phyloP scores from a whole-genome alignment of 2,888 invertebrate species.

The Tetrapedia diversipes region DNA sequence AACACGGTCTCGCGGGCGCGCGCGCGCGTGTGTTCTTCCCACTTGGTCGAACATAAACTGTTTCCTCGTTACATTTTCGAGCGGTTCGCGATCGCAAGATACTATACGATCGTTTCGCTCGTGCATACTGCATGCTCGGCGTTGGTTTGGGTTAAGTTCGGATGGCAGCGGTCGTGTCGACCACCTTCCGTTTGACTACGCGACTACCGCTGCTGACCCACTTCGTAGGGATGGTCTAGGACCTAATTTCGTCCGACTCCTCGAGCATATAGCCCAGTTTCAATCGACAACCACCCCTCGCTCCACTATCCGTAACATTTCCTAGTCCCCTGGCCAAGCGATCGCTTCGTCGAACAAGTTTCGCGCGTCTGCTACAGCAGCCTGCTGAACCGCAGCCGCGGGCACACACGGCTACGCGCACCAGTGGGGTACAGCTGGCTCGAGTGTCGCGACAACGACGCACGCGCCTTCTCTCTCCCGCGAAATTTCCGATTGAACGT shows the following conservation, averaged over 20 bases:
- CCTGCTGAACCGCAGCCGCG: slow-evolving; percentile 10
- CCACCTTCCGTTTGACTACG: slow-evolving; percentile 41
- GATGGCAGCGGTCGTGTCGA: slow-evolving; percentile 1
- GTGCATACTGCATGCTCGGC: too few species aligned
- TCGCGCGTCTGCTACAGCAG: slow-evolving; percentile 19
- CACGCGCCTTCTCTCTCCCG: slow-evolving; percentile 4
- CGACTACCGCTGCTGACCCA: slow-evolving; percentile 64
- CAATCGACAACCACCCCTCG: slow-evolving; percentile 19
- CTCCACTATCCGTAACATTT: not conserved
- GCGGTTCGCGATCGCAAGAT: not conserved
- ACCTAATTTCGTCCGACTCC: slow-evolving; percentile 60
- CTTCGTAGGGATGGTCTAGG: slow-evolving; percentile 59
- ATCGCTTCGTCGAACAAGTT: slow-evolving; percentile 18
- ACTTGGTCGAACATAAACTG: not conserved
- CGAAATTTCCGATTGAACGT: slow-evolving; percentile 23
- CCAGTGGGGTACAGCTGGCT: not conserved
- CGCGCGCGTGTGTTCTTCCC: not conserved
- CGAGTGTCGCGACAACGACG: not conserved
- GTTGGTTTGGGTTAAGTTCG: not conserved
- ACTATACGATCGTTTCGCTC: too few species aligned
- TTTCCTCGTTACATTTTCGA: not conserved
- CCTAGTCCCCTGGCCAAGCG: too few species aligned
- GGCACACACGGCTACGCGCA: slow-evolving; percentile 1
- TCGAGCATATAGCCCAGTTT: too few species aligned
- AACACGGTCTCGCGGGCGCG: too few species aligned